phyloP scores from a whole-genome alignment of 1,140 invertebrate genomes.

The Drosophila nigrodunni region DNA sequence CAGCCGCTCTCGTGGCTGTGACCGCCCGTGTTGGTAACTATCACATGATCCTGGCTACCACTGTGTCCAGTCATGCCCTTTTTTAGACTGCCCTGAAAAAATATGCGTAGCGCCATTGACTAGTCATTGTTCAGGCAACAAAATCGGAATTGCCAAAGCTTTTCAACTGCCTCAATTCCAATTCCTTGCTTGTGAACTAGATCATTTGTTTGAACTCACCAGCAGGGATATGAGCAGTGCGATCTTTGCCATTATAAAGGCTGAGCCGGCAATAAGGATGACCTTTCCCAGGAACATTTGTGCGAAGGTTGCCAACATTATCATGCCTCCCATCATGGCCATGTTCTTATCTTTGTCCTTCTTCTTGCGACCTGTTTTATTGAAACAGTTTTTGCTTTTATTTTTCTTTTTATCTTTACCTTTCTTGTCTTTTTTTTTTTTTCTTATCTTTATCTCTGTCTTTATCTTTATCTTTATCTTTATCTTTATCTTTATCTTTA shows the following conservation, averaged over 20 bases:
- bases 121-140: slow-evolving; percentile 29
- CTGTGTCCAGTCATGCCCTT: slow-evolving; percentile 86
- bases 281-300: slow-evolving; percentile 89
- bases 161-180: neutral
- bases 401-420: slow-evolving; percentile 58
- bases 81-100: slow-evolving; percentile 86
- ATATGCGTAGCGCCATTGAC: slow-evolving; percentile 63
- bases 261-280: slow-evolving; percentile 88
- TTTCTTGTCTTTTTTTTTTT: slow-evolving; percentile 46
- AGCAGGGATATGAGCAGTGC: slow-evolving; percentile 88
- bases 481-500: slow-evolving; percentile 47
- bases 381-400: slow-evolving; percentile 73
- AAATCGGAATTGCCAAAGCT: neutral
- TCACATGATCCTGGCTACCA: slow-evolving; percentile 86
- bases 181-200: neutral
- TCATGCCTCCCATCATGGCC: slow-evolving; percentile 87
- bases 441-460: slow-evolving; percentile 54
- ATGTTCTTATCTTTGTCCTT: slow-evolving; percentile 85
- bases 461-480: slow-evolving; percentile 36
- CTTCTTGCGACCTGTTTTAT: slow-evolving; percentile 84
- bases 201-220: slow-evolving; percentile 68
- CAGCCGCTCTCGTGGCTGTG: slow-evolving; percentile 83
- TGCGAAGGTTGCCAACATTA: slow-evolving; percentile 88
- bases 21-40: slow-evolving; percentile 86
- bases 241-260: slow-evolving; percentile 89